These are phyloP conservation scores for Apamea epomidion DNA, from an alignment of 2,888 invertebrate species.

Conservation along the genomic window DNA sequence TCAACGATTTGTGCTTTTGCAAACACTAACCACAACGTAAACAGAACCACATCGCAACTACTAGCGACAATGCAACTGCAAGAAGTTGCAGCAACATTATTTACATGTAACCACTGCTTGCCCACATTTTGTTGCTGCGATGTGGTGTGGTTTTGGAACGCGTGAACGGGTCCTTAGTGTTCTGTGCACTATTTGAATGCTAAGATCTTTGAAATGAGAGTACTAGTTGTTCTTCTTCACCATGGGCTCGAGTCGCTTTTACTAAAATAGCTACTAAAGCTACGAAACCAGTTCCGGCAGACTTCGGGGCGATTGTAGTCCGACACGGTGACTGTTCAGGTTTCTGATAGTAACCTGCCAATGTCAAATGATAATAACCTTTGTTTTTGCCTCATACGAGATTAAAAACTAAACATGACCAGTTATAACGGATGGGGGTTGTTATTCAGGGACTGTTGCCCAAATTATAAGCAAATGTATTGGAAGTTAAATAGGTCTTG, in stretches of 20 bases:
- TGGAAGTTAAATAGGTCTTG: constrained; percentile 16
- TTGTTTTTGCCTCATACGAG: constrained; percentile 14
- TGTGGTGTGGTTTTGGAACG: background rate
- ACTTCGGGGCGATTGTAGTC: constrained; percentile 34
- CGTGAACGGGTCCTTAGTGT: constrained; percentile 9
- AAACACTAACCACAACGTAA: background rate
- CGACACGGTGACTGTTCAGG: constrained; percentile 31
- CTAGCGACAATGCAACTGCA: background rate
- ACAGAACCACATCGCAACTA: background rate
- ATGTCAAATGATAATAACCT: constrained; percentile 47
- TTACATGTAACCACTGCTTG: background rate
- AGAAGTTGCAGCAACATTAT: background rate
- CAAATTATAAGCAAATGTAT: constrained; percentile 12
- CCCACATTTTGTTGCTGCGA: background rate
- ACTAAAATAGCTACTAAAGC: constrained; percentile 37
- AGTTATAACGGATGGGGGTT: background rate
- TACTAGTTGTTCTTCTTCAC: constrained; percentile 33
- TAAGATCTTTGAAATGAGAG: constrained; percentile 31
- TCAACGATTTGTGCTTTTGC: background rate
- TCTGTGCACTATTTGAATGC: constrained; percentile 48
- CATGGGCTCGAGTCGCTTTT: constrained; percentile 14
- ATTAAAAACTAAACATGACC: constrained; percentile 10
- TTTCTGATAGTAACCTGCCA: constrained; percentile 37
- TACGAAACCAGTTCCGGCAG: constrained; percentile 30
- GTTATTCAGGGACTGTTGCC: background rate